phyloP scores from a whole-genome alignment of 2,888 invertebrate genomes.

The Mesorhabditis belari region DNA sequence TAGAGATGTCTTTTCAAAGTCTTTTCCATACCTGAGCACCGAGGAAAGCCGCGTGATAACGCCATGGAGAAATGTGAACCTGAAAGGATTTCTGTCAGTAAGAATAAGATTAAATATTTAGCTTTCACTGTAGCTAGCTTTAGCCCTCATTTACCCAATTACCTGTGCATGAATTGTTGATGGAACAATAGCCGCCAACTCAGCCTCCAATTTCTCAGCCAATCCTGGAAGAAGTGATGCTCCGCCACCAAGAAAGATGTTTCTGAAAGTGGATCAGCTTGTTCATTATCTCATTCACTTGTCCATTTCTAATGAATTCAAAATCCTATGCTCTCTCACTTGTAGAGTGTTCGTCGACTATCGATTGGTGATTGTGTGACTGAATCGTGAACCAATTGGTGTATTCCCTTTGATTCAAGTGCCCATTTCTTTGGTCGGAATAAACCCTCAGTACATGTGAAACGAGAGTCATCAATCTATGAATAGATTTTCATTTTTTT shows the following conservation, averaged over 20 bases:
- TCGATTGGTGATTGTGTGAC: slow-evolving; percentile 63
- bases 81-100: slow-evolving; percentile 6
- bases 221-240: slow-evolving; percentile 61
- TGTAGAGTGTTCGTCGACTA: slow-evolving; percentile 54
- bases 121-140: not conserved
- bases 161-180: slow-evolving; percentile 58
- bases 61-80: slow-evolving; percentile 56
- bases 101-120: not conserved
- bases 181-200: slow-evolving; percentile 60
- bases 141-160: not conserved
- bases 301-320: too few relatives aligned
- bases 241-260: slow-evolving; percentile 61
- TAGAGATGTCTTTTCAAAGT: too few relatives aligned
- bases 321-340: slow-evolving; percentile 13
- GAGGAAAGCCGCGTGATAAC: slow-evolving; percentile 62
- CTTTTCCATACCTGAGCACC: slow-evolving; percentile 58
- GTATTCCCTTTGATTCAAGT: slow-evolving; percentile 56
- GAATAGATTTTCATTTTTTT: slow-evolving; percentile 9
- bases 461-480: slow-evolving; percentile 56
- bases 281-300: too few relatives aligned
- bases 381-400: slow-evolving; percentile 59
- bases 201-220: slow-evolving; percentile 59
- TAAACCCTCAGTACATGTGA: slow-evolving; percentile 58
- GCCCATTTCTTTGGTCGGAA: slow-evolving; percentile 62
- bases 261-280: too few relatives aligned